Evolutionary conservation across 2,888 invertebrate genomes (phyloP), one percentile per base, ranked within the genome.

Genomic region (Euclidia mi): DNA sequence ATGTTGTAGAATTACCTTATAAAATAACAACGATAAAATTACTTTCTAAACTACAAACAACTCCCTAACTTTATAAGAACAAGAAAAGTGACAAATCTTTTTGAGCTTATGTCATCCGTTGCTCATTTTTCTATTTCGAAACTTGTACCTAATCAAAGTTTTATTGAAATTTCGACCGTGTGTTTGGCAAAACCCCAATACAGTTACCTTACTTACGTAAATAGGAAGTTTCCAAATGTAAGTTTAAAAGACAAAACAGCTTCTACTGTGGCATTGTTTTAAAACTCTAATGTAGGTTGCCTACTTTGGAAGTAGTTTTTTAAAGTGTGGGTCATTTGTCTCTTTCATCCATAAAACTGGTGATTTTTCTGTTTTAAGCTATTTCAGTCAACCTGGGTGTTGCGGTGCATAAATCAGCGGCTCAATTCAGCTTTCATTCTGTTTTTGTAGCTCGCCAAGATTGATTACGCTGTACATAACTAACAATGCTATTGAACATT

Each of bases 81-180:
- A 31, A 1, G 3, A 31, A 31, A n/a, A 29, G 7, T 12, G n/a
- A 34, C 12, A 12, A 12, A 34, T 14, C 34, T 14, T 4, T 34
- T 14, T n/a, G 2, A 11, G 14, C 3, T 4, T 34, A 34, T 53
- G 42, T 53, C 20, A 46, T 59, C 44, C 58, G 65, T 69, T 64
- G 52, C 59, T 51, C 51, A 65, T 65, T 65, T 42, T 48, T 34
- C 43, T 47, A 58, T 49, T 25, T 25, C 20, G 12, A 38, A 55
- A 71, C 50, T 59, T 58, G 53, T 50, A 52, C 15, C 52, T 68
- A 65, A 72, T 72, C 65, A 70, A 70, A 72, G 49, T 68, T 71
- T 72, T 69, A 62, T 69, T 69, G 62, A 61, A 56, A 69, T 56
- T 62, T 57, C 45, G 40, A 38, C n/a, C 31, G 34, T 56, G 46